Conservation (phyloP, 1,140 invertebrate genomes). For the Phenacoccus solenopsis region DNA sequence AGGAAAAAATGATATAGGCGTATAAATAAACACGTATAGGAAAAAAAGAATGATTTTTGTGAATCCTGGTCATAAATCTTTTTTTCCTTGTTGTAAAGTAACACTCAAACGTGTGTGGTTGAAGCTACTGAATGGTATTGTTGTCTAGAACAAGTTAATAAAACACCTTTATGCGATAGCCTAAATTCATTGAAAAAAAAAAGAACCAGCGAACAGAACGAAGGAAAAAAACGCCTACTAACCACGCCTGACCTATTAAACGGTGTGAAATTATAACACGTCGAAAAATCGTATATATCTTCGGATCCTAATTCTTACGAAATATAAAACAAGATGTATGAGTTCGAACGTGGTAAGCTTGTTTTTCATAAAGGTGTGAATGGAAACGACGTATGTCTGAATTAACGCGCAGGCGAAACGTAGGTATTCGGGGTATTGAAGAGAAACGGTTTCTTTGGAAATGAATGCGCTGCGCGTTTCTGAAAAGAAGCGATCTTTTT, state of each 20-base stretch:
- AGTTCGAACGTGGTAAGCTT: slow-evolving; percentile 4
- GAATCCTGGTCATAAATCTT: not conserved
- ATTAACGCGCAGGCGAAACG: not conserved
- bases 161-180: not conserved
- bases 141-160: slow-evolving; percentile 10
- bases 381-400: not conserved
- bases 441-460: not conserved
- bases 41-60: slow-evolving; percentile 4
- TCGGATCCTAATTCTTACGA: slow-evolving; percentile 9
- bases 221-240: slow-evolving; percentile 8
- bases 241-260: slow-evolving; percentile 16
- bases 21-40: not conserved
- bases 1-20: too few relatives aligned
- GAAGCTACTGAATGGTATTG: slow-evolving; percentile 8
- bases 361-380: slow-evolving; percentile 16
- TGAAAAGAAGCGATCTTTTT: not conserved
- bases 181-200: slow-evolving; percentile 10
- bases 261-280: not conserved
- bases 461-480: not conserved
- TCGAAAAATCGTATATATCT: not conserved
- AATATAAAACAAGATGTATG: slow-evolving; percentile 17
- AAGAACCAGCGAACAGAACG: not conserved
- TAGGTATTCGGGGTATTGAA: slow-evolving; percentile 6
- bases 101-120: slow-evolving; percentile 3
- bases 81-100: not conserved